Percentiles rank a stretch among this genome's conserved stretches.
Conservation (phyloP, 2,113 vertebrate species). For the Syngnathus typhle region DNA sequence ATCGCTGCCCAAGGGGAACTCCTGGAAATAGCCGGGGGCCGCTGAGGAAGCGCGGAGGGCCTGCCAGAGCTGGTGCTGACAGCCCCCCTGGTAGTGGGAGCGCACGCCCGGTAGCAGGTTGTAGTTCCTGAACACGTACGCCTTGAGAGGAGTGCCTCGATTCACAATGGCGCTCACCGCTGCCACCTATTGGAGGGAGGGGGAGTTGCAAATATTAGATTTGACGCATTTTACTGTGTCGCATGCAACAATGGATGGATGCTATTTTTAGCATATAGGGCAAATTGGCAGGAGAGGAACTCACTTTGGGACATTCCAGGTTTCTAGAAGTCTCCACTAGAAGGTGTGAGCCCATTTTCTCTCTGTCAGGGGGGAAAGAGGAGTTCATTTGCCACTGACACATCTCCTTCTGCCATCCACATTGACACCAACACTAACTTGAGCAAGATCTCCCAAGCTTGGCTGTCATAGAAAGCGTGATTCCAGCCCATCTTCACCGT, state of each 20-base stretch:
- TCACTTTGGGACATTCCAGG: constrained; percentile 86
- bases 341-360: constrained; percentile 88
- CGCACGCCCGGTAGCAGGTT: constrained; percentile 83
- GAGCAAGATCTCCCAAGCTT: constrained; percentile 91
- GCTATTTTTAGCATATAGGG: not conserved
- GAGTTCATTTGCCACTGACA: not conserved
- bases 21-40: constrained; percentile 92
- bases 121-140: constrained; percentile 94
- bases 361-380: constrained; percentile 67
- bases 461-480: constrained; percentile 94
- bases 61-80: constrained; percentile 91
- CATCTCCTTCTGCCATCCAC: not conserved
- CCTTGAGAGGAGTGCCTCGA: constrained; percentile 83
- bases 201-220: not conserved
- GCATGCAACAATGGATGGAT: not conserved
- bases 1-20: constrained; percentile 82
- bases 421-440: constrained; percentile 73
- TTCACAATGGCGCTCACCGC: constrained; percentile 92
- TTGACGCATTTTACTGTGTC: not conserved
- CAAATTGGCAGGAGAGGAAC: constrained; percentile 21
- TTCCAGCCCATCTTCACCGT: constrained; percentile 98
- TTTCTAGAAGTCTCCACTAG: constrained; percentile 92
- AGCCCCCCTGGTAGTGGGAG: constrained; percentile 88
- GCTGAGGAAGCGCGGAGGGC: constrained; percentile 90
- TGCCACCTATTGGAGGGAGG: constrained; percentile 75